Base-by-base conservation (phyloP, 2,888 invertebrate species). In the Mesoligia furuncula region DNA sequence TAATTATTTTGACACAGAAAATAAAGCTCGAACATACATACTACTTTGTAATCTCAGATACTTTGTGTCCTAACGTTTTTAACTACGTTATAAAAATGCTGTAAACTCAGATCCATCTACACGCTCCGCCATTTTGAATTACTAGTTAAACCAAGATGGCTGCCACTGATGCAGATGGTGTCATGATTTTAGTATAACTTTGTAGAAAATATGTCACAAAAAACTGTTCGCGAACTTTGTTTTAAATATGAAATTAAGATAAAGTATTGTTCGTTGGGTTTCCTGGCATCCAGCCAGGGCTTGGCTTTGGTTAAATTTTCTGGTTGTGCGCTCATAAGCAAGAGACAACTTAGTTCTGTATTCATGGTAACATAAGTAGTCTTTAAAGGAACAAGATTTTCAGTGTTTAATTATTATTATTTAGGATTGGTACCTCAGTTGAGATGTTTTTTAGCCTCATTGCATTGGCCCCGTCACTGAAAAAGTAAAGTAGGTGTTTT, bases 51-150 rank as follows among this genome's bases (percentile, higher is more conserved):
- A 76, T 62, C 61, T 68, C 48, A 45, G 31, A 39, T 71, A 72
- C 65, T 61, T 39, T 42, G 15, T 8, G 20, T 48, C 48, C 31
- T n/a, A 79, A 80, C 75, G 73, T 81, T 87, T 89, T 88, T 88
- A 85, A 85, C 77, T 80, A 71, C 75, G 76, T 45, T 80, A 77
- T 90, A 87, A 90, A 90, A 85, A 71, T 71, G 80, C 77, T 79
- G 72, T 82, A 80, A 87, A 77, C 75, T 84, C 57, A 73, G 31
- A 51, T 80, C 73, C 68, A 85, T 83, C 81, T 83, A 77, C 83
- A 85, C 81, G 68, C 71, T 72, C 59, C 73, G 81, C 85, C 86
- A 91, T 90, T 85, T 89, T 89, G 85, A 85, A 87, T 88, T 81
- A 86, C 84, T 84, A 51, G 68, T 79, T 74, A 81, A 81, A 83